A percentile compares a stretch with the other conserved stretches of the same genome.
These are phyloP conservation scores for Graptemys geographica DNA, from an alignment of 2,797 vertebrate genomes.

Conservation along the genomic window DNA sequence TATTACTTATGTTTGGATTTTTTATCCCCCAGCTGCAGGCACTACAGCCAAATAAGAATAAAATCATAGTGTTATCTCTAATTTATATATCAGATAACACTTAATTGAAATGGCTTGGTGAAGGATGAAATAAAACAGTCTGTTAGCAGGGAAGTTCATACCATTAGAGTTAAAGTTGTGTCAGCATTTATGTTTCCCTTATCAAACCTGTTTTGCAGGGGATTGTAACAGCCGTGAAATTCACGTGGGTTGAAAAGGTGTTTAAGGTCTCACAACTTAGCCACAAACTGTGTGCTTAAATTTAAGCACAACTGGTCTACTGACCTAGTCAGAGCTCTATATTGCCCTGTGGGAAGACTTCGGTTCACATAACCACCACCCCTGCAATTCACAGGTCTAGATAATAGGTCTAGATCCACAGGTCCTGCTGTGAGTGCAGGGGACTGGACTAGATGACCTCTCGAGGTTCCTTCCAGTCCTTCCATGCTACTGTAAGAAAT, in stretches of 20 bases:
- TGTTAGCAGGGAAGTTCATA: slow-evolving; percentile 37
- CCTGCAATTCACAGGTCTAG: neutral
- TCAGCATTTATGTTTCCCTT: slow-evolving; percentile 62
- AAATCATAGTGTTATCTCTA: slow-evolving; percentile 13
- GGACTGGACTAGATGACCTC: too few species aligned
- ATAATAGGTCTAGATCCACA: too few species aligned
- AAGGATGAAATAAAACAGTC: slow-evolving; percentile 36
- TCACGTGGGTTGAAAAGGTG: slow-evolving; percentile 24
- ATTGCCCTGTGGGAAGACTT: neutral
- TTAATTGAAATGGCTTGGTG: slow-evolving; percentile 21
- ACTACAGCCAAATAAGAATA: slow-evolving; percentile 20
- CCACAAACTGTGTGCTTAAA: slow-evolving; percentile 50
- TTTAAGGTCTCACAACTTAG: slow-evolving; percentile 34
- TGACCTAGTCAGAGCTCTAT: neutral
- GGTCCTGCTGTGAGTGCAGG: too few species aligned
- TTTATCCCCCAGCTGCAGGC: slow-evolving; percentile 10
- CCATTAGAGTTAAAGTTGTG: slow-evolving; percentile 38
- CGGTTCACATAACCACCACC: rapidly evolving
- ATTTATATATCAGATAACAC: slow-evolving; percentile 52
- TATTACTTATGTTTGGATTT: slow-evolving; percentile 33
- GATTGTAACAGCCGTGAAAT: slow-evolving; percentile 54
- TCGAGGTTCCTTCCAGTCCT: too few species aligned
- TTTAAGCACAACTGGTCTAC: neutral
- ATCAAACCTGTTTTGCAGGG: slow-evolving; percentile 52
- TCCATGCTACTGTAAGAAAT: neutral